Percentiles rank a stretch among this genome's conserved stretches.
These are phyloP conservation scores for Mythimna impura DNA, from an alignment of 2,888 invertebrate species.

Conservation along the genomic window DNA sequence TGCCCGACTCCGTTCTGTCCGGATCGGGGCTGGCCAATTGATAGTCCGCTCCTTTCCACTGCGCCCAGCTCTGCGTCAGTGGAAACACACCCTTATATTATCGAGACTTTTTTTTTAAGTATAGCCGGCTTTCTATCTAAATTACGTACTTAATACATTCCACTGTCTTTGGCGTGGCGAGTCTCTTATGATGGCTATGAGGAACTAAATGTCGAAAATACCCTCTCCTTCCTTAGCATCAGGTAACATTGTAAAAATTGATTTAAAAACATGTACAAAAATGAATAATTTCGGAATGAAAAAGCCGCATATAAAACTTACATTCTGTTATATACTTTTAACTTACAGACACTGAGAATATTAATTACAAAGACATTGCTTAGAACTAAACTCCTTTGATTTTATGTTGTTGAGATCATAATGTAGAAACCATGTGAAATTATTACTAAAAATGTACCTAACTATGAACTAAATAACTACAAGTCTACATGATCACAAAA, in stretches of 20 bases:
- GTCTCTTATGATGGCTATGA: neutral
- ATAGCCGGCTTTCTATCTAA: neutral
- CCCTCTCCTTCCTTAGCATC: neutral
- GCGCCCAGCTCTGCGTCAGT: no score
- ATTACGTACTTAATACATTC: neutral
- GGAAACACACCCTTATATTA: neutral
- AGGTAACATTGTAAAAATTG: neutral
- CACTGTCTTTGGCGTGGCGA: slow-evolving; percentile 14
- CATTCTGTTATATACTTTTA: slow-evolving; percentile 21
- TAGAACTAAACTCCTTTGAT: slow-evolving; percentile 54
- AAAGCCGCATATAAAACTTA: slow-evolving; percentile 25
- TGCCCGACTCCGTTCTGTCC: no score
- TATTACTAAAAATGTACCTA: slow-evolving; percentile 27
- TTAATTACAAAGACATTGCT: slow-evolving; percentile 18
- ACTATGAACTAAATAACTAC: slow-evolving; percentile 30
- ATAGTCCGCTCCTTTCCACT: no score
- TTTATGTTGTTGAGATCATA: slow-evolving; percentile 50
- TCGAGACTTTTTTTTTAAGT: neutral
- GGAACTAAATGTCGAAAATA: neutral
- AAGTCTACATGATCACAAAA: slow-evolving; percentile 44
- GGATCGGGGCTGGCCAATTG: no score
- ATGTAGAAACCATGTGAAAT: slow-evolving; percentile 39
- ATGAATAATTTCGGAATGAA: neutral
- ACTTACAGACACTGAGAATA: slow-evolving; percentile 20
- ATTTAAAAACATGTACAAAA: neutral